Base-by-base conservation (phyloP, 2,797 vertebrate genomes). In the Arnoldichthys spilopterus region DNA sequence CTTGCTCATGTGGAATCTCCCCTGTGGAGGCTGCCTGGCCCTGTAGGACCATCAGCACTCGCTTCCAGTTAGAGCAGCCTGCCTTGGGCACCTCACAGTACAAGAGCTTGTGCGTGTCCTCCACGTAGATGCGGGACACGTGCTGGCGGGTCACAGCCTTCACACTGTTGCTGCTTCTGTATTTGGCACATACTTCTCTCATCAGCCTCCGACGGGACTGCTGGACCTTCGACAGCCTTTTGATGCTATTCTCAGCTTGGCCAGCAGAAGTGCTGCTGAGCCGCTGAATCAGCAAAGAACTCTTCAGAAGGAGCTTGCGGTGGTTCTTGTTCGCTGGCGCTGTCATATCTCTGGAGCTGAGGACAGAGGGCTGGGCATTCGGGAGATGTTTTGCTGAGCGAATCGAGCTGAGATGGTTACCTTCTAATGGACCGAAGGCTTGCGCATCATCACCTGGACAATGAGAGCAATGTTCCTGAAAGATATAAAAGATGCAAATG, bases 71-170 rank as follows among this genome's bases (percentile, higher is more conserved):
- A 64, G 98, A 98, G 88, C 98, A 99, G 71, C 97, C 98, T 0
- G 94, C 96, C 84, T 99, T 99, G 43, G 98, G 98, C n/a, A 99
- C 97, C 84, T 98, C 96, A 22, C 98, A 99, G 91, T 99, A 99
- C 70, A 99, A 81, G 79, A 99, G 86, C 56, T 96, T 96, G 49
- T 98, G 93, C 43, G 93, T 95, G 64, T 99, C 97, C 89, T 98
- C 98, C 53, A 99, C 97, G 22, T 93, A 99, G 86, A 99, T 93
- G 76, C 95, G 90, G 0, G 94, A 95, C 68, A 99, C 95, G 0
- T 98, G 96, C 45, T 94, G 93, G 0, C 92, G 94, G 0, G 95
- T 96, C 81, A 98, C 90, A 1, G 93, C 93, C 79, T 89, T 90
- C 4, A 66, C 68, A 7, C 86, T 85, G 70, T 89, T 94, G 84